Base-by-base conservation (phyloP, 1,140 invertebrate genomes). In the Tetranychus cinnabarinus region DNA sequence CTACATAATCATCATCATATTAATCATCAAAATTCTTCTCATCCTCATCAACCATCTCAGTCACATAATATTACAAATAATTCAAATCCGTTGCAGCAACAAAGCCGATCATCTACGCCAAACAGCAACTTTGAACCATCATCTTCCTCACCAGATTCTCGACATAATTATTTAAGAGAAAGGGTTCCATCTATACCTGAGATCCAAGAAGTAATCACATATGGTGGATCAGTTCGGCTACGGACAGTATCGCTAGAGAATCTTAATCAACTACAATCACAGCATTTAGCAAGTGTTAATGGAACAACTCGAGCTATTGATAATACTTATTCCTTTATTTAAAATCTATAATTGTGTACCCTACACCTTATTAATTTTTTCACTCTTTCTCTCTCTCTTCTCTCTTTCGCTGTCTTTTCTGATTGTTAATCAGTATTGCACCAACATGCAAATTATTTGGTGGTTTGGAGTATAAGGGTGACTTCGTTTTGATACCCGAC, bases 271-370 rank as follows among this genome's bases (percentile, higher is more conserved):
- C 33, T 61, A 12, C 60, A 61, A 37, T 69, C 71, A 59, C 64
- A 64, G 58, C 69, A 70, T 15, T 56, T 61, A 50, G 64, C 62
- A 12, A 58, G 62, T 33, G 57, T 68, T 64, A 56, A 52, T 65
- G 65, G 65, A 57, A 58, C 63, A 7, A 68, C 74, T 45, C 72
- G 82, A 67, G 82, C 82, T 36, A 75, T 83, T 52, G 81, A 84
- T 68, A 84, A 83, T 70, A 78, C 81, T 45, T 84, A 84, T 67
- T 82, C 81, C 63, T 83, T 83, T 71, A 80, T 82, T 57, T 83
- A 74, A 80, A 36, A 23, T 8, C 50, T 8, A 47, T n/a, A 47
- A 47, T 12, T 15, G 13, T 47, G 12, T 47, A 12, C 13, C 13
- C 46, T 47, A 3, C 31, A n/a, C 23, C n/a, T 23, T 7, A n/a